Evolutionary conservation across 2,888 invertebrate species (phyloP), one percentile per base, ranked within the genome.

Genomic region (Phaedon cochleariae): DNA sequence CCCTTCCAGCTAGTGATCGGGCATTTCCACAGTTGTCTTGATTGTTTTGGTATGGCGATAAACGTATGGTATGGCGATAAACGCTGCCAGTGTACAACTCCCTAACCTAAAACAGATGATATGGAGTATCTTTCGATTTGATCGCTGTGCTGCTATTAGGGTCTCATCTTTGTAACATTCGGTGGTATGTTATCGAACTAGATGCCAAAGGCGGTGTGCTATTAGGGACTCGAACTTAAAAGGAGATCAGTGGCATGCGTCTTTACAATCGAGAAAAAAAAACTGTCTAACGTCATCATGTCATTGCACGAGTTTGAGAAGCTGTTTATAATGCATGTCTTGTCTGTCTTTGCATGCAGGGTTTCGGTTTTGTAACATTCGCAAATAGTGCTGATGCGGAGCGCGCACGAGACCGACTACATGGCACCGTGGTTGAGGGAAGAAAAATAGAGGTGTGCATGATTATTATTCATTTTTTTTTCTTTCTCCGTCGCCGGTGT

Each of bases 311-410:
- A 90, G 82, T 90, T 90, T 90, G 89, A 90, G 88, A 89, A 88
- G 89, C 90, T 89, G 89, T 90, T 85, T 87, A 91, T 92, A 92
- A 92, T 93, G 93, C 93, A 93, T 93, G 93, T 92, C 92, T 92
- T 93, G 92, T 93, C 92, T 93, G 93, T 94, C 93, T 84, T 85
- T 94, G 94, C 95, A 94, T 94, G 93, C 95, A 99, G 98, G 99
- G 99, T 92, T 99, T 99, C 94, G 98, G 98, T 94, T 99, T 99
- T 95, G 98, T 99, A 93, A 99, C 98, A 92, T 99, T 99, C 96
- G 97, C 97, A 93, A 97, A 96, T 94, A 96, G 96, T 92, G 94
- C 94, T 91, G 98, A 99, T 91, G 98, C 98, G 89, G 98, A 98
- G 92, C 94, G 96, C 92, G 98, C 99, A 94, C 96, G 98, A 92